These are phyloP conservation scores for Gari tellinella DNA, from an alignment of 2,888 invertebrate species.

Conservation along the genomic window DNA sequence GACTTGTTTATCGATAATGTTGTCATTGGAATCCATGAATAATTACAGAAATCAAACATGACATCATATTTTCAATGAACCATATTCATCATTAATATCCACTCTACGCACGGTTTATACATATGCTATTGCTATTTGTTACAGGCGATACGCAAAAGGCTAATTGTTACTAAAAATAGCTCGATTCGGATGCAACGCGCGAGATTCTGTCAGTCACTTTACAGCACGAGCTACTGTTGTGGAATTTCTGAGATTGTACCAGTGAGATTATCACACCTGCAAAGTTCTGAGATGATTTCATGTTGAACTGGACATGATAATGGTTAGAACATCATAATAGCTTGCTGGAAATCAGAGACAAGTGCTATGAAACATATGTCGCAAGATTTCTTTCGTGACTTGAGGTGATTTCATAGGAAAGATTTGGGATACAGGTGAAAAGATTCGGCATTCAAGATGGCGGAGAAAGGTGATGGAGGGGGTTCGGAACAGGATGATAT, in stretches of 20 bases:
- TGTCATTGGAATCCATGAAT: too few relatives aligned
- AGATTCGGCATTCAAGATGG: constrained; percentile 75
- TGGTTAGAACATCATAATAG: constrained; percentile 5
- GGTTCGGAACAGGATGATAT: constrained; percentile 99
- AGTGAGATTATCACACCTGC: constrained; percentile 23
- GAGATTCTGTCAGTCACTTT: constrained; percentile 23
- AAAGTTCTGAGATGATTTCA: neutral
- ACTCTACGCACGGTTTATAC: too few relatives aligned
- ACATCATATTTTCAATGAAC: too few relatives aligned
- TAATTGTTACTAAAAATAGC: constrained; percentile 48
- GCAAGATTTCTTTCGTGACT: too few relatives aligned
- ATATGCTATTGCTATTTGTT: too few relatives aligned
- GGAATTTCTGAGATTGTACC: constrained; percentile 47
- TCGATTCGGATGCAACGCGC: constrained; percentile 40
- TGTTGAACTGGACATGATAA: neutral
- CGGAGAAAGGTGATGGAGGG: constrained; percentile 86
- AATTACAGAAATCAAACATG: too few relatives aligned
- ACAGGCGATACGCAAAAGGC: too few relatives aligned
- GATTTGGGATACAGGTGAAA: constrained; percentile 32
- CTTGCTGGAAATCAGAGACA: constrained; percentile 11
- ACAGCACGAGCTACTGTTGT: constrained; percentile 28
- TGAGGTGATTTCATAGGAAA: neutral
- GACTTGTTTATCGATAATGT: too few relatives aligned
- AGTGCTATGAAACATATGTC: neutral
- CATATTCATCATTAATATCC: too few relatives aligned